Evolutionary conservation across 2,888 invertebrate species (phyloP).

Genomic region (Poecilobothrus nobilitatus): DNA sequence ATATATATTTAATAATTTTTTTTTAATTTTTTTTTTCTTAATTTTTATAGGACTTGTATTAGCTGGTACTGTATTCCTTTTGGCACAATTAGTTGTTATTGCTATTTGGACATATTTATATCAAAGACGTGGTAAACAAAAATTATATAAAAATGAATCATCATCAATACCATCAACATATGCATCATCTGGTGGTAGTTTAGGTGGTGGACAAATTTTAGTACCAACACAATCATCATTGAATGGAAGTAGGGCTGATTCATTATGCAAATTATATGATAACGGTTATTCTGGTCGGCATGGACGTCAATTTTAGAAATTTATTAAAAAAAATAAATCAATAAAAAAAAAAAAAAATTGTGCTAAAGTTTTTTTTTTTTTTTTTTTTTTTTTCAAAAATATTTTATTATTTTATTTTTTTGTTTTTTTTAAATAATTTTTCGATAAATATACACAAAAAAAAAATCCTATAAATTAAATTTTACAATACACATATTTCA

Average conservation of each 20-base stretch:
- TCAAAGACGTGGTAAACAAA: conserved; percentile 55
- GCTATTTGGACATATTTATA: conserved; percentile 78
- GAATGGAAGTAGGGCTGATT: conserved; percentile 56
- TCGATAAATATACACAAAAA: too few species aligned
- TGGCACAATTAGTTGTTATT: conserved; percentile 72
- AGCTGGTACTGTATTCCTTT: conserved; percentile 70
- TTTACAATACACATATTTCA: too few species aligned
- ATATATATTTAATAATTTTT: too few species aligned
- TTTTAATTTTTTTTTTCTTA: neutral
- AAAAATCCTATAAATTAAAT: too few species aligned
- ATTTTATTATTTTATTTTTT: too few species aligned
- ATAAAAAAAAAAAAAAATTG: neutral
- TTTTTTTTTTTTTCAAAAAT: neutral
- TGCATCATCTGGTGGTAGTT: conserved; percentile 4
- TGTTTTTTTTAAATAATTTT: too few species aligned
- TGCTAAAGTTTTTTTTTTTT: neutral
- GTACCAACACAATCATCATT: neutral
- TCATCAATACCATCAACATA: conserved; percentile 25
- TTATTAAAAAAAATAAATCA: neutral
- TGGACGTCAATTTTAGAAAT: conserved; percentile 24
- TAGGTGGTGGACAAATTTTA: neutral
- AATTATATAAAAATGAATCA: conserved; percentile 10
- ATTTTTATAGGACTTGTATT: conserved; percentile 60
- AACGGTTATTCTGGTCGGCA: conserved; percentile 57
- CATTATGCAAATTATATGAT: conserved; percentile 75